These are phyloP conservation scores for Drosophila kohkoa DNA, from an alignment of 1,140 invertebrate genomes.

Conservation along the genomic window DNA sequence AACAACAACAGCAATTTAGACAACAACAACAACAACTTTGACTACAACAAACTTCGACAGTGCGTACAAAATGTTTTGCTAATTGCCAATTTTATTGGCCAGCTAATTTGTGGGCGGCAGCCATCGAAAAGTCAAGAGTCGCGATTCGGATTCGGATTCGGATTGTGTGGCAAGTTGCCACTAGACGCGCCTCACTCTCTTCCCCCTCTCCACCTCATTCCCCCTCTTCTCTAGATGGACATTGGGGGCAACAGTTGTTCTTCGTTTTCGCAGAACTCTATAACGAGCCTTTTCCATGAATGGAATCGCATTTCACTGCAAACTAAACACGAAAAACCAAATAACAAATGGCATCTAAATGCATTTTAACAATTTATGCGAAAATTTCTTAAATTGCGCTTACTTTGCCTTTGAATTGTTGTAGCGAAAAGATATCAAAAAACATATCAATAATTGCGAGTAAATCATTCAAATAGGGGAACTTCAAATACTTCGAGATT, in stretches of 20 bases:
- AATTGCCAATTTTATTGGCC: constrained; percentile 74
- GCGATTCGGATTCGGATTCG: not conserved
- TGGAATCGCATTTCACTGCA: constrained; percentile 47
- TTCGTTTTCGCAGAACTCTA: constrained; percentile 33
- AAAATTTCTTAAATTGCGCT: not conserved
- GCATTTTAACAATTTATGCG: not conserved
- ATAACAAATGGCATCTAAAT: not conserved
- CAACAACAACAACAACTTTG: constrained; percentile 18
- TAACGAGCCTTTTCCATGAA: constrained; percentile 42
- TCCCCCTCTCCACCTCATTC: not conserved
- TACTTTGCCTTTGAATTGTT: not conserved
- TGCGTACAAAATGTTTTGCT: constrained; percentile 76
- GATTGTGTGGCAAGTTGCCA: constrained; percentile 10
- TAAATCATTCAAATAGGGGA: not conserved
- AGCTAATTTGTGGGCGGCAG: constrained; percentile 71
- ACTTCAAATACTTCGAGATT: too few relatives aligned
- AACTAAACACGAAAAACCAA: not conserved
- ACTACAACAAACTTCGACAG: constrained; percentile 35
- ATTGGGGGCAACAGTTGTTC: constrained; percentile 29
- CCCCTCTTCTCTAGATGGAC: too few relatives aligned
- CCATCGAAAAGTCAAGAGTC: constrained; percentile 36
- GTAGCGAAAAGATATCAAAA: not conserved
- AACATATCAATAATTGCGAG: not conserved
- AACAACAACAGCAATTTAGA: constrained; percentile 21
- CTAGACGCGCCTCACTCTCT: not conserved